Percentiles rank a stretch among this genome's conserved stretches.
Conservation (phyloP, 30 jellyfish, hydroid and myxozoan species). For the Pseudorhiza aurosa region DNA sequence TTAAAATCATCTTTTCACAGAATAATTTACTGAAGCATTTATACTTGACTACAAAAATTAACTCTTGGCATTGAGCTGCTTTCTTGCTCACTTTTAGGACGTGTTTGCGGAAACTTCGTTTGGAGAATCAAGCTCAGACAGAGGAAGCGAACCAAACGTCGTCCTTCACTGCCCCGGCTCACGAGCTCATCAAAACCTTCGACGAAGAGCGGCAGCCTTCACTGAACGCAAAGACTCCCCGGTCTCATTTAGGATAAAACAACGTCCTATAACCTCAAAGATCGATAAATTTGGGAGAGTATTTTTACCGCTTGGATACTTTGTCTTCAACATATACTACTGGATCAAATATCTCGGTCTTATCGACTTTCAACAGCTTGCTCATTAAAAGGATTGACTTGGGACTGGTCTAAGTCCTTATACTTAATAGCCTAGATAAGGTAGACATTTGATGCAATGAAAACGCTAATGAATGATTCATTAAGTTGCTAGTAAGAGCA, state of each 20-base stretch:
- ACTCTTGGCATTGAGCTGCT: no score
- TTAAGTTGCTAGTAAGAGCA: no score
- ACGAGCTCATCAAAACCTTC: conserved; percentile 18
- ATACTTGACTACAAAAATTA: no score
- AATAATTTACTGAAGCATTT: no score
- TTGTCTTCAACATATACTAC: conserved; percentile 74
- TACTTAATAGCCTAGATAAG: no score
- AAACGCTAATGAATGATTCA: no score
- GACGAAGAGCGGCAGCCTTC: conserved; percentile 6
- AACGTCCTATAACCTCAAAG: conserved; percentile 21
- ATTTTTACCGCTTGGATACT: conserved; percentile 70
- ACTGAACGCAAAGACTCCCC: neutral
- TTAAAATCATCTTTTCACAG: no score
- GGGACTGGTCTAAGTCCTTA: no score
- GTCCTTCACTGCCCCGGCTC: conserved; percentile 39
- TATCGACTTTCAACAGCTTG: neutral
- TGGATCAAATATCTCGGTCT: conserved; percentile 74
- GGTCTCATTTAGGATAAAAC: neutral
- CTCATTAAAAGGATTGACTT: neutral
- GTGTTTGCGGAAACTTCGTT: neutral
- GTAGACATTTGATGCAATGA: no score
- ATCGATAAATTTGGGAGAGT: conserved; percentile 80
- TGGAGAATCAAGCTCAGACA: neutral
- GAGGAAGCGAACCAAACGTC: neutral
- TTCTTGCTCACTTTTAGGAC: no score